Percentiles rank a stretch among this genome's conserved stretches.
Evolutionary conservation across 1,140 invertebrate species (phyloP).

Genomic region (Cotesia glomerata): DNA sequence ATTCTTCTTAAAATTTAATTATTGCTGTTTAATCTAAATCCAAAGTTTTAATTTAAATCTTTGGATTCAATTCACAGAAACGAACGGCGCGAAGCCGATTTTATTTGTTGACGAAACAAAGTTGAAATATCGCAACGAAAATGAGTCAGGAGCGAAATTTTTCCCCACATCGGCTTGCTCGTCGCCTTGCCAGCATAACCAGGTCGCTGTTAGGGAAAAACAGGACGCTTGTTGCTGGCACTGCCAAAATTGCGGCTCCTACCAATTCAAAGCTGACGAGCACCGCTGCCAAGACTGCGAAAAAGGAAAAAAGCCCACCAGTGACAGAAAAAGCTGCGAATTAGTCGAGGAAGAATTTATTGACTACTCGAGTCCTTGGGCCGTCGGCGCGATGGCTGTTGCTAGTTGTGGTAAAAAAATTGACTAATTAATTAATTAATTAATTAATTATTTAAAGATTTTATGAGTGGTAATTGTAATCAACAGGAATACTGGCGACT

Average conservation of each 20-base stretch:
- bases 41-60: not conserved
- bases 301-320: slow-evolving; percentile 56
- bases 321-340: slow-evolving; percentile 58
- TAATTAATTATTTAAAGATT: not conserved
- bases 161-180: slow-evolving; percentile 62
- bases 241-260: slow-evolving; percentile 69
- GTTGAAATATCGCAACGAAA: slow-evolving; percentile 49
- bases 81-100: slow-evolving; percentile 47
- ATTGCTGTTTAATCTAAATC: not conserved
- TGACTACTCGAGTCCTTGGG: slow-evolving; percentile 65
- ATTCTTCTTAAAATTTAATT: too few relatives aligned
- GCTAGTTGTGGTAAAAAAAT: slow-evolving; percentile 49
- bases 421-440: not conserved
- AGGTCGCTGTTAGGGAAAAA: slow-evolving; percentile 61
- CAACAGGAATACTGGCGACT: slow-evolving; percentile 58
- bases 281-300: slow-evolving; percentile 70
- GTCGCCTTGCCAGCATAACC: slow-evolving; percentile 56
- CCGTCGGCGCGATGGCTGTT: slow-evolving; percentile 65
- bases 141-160: slow-evolving; percentile 24
- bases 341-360: slow-evolving; percentile 65
- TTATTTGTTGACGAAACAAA: slow-evolving; percentile 51
- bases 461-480: not conserved
- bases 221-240: slow-evolving; percentile 68
- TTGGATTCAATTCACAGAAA: slow-evolving; percentile 43
- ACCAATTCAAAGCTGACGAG: slow-evolving; percentile 68